Percentiles rank a stretch among this genome's conserved stretches.
Conservation (phyloP, 2,888 invertebrate species). For the Volucella bombylans region DNA sequence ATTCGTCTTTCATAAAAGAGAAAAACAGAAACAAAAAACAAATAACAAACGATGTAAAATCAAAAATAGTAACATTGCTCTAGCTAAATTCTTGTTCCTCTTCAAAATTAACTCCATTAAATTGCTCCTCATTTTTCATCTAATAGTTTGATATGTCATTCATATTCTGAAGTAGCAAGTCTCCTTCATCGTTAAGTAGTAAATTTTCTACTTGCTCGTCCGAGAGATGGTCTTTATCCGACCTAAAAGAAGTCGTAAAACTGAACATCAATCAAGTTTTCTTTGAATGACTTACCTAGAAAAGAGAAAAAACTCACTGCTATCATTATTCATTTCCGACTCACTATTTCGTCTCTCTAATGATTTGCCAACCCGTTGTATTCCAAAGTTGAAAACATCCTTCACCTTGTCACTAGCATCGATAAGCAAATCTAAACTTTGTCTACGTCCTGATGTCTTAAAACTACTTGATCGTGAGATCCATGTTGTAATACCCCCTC, state of each 20-base stretch:
- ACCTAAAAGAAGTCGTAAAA: slow-evolving; percentile 75
- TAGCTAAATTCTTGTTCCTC: slow-evolving; percentile 41
- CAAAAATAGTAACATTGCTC: slow-evolving; percentile 68
- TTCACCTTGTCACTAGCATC: slow-evolving; percentile 92
- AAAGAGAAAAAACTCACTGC: slow-evolving; percentile 81
- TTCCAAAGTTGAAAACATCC: slow-evolving; percentile 90
- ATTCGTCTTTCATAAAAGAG: slow-evolving; percentile 69
- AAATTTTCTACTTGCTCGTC: slow-evolving; percentile 83
- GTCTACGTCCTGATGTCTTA: slow-evolving; percentile 84
- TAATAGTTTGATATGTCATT: slow-evolving; percentile 75
- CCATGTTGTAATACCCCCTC: slow-evolving; percentile 77
- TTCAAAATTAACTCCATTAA: not conserved
- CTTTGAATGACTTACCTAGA: slow-evolving; percentile 79
- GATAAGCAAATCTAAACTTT: slow-evolving; percentile 89
- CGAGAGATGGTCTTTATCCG: slow-evolving; percentile 82
- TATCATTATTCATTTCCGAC: slow-evolving; percentile 84
- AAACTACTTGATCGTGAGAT: slow-evolving; percentile 81
- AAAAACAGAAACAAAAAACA: slow-evolving; percentile 70
- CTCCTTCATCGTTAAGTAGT: slow-evolving; percentile 80
- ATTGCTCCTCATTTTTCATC: slow-evolving; percentile 37
- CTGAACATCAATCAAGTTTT: not conserved
- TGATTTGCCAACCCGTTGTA: slow-evolving; percentile 87
- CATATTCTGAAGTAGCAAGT: slow-evolving; percentile 75
- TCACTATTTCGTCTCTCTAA: slow-evolving; percentile 89
- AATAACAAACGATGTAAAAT: slow-evolving; percentile 55